These are phyloP conservation scores for Acleris laterana DNA, from an alignment of 2,888 invertebrate genomes.

Conservation along the genomic window DNA sequence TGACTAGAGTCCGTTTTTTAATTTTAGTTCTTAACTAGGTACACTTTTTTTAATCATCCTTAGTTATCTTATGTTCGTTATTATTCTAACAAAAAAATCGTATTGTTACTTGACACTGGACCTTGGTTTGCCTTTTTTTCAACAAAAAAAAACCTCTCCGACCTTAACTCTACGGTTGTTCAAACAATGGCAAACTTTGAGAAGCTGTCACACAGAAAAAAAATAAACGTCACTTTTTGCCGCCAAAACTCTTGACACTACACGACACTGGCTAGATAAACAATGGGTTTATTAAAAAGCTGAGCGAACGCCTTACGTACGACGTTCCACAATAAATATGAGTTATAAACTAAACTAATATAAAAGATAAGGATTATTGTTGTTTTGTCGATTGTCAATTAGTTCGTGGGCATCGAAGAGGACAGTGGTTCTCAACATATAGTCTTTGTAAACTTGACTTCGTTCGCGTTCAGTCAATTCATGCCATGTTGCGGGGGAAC, in stretches of 20 bases:
- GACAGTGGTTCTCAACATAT: constrained; percentile 17
- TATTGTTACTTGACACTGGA: no score
- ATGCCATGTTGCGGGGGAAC: no score
- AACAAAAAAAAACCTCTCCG: no score
- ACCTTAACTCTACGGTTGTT: background rate
- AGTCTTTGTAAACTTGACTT: background rate
- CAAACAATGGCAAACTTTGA: background rate
- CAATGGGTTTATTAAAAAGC: background rate
- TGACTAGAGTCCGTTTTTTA: no score
- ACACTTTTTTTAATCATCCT: no score
- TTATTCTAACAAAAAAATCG: no score
- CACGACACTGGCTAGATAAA: constrained; percentile 2
- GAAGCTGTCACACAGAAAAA: background rate
- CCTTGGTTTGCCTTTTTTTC: no score
- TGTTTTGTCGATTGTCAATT: constrained; percentile 10
- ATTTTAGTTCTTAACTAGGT: no score
- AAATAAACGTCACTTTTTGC: constrained; percentile 7
- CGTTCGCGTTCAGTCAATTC: no score
- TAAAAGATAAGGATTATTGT: constrained; percentile 10
- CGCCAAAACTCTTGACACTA: constrained; percentile 1
- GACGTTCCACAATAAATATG: constrained; percentile 4
- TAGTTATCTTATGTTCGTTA: no score
- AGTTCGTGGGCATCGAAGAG: constrained; percentile 5
- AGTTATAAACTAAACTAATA: constrained; percentile 15
- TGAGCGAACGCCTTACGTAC: background rate